Evolutionary conservation across 2,797 vertebrate genomes (phyloP).

Genomic region (Petrocephalus sullivani): DNA sequence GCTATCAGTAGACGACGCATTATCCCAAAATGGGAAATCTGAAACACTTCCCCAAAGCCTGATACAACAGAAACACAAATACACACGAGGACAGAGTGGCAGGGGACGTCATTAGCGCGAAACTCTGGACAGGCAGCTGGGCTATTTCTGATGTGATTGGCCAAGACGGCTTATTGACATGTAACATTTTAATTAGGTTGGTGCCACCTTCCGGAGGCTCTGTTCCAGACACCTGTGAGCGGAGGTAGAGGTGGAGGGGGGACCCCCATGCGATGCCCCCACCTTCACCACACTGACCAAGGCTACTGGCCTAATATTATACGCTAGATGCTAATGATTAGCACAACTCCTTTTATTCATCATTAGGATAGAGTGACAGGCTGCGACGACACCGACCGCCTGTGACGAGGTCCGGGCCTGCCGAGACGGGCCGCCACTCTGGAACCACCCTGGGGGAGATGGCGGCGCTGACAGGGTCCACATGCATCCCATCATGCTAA

Average conservation of each 20-base stretch:
- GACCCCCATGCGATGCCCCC: background rate
- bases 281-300: too few species aligned
- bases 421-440: constrained; percentile 29
- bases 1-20: background rate
- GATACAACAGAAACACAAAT: background rate
- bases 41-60: background rate
- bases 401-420: background rate
- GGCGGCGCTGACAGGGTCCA: constrained; percentile 39
- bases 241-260: background rate
- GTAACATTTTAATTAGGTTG: constrained; percentile 45
- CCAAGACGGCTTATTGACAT: background rate
- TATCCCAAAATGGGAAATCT: background rate
- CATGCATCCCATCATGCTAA: constrained; percentile 50
- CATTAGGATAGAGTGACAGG: background rate
- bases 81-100: background rate
- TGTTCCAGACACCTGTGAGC: constrained; percentile 31
- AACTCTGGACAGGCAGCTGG: background rate
- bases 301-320: background rate
- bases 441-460: constrained; percentile 40
- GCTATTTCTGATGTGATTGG: background rate
- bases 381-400: background rate
- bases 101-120: background rate
- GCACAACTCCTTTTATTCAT: background rate
- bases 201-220: constrained; percentile 38
- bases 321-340: background rate